Conservation (phyloP, 2,888 invertebrate species). For the Nomada fucata region DNA sequence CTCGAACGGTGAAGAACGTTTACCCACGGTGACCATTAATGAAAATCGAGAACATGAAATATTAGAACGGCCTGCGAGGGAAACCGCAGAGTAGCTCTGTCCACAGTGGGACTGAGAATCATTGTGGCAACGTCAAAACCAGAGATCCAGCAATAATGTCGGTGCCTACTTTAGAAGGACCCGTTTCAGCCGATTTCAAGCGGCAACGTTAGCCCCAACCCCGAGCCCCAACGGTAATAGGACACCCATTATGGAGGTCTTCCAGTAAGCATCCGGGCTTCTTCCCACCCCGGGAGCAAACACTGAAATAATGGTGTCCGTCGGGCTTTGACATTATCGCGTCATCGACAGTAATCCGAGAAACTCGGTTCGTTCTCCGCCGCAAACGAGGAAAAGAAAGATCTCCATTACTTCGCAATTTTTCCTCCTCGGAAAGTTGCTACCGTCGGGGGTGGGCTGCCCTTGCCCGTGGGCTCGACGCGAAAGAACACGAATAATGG, state of each 20-base stretch:
- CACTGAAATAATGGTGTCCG: constrained; percentile 43
- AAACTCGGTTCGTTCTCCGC: constrained; percentile 1
- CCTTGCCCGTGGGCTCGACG: constrained; percentile 1
- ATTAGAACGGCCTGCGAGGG: too few species aligned
- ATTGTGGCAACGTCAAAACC: constrained; percentile 38
- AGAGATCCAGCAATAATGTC: constrained; percentile 36
- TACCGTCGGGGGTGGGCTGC: neutral
- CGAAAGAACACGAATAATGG: constrained; percentile 40
- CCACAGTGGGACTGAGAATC: neutral
- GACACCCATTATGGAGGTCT: constrained; percentile 44
- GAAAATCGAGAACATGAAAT: neutral
- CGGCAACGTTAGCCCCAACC: constrained; percentile 29
- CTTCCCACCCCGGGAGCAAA: constrained; percentile 32
- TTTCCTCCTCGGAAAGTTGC: constrained; percentile 21
- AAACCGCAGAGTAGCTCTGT: neutral
- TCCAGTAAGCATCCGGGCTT: constrained; percentile 29
- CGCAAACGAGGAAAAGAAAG: neutral
- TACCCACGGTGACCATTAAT: neutral
- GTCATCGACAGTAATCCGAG: constrained; percentile 31
- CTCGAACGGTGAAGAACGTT: too few species aligned
- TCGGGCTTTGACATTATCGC: constrained; percentile 39
- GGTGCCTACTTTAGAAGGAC: constrained; percentile 36
- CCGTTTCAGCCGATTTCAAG: constrained; percentile 27
- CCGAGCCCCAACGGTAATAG: constrained; percentile 39
- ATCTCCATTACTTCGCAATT: constrained; percentile 3